These are phyloP conservation scores for Mnemiopsis leidyi DNA, from an alignment of 37 sponge, comb jelly and placozoan genomes.

Conservation along the genomic window DNA sequence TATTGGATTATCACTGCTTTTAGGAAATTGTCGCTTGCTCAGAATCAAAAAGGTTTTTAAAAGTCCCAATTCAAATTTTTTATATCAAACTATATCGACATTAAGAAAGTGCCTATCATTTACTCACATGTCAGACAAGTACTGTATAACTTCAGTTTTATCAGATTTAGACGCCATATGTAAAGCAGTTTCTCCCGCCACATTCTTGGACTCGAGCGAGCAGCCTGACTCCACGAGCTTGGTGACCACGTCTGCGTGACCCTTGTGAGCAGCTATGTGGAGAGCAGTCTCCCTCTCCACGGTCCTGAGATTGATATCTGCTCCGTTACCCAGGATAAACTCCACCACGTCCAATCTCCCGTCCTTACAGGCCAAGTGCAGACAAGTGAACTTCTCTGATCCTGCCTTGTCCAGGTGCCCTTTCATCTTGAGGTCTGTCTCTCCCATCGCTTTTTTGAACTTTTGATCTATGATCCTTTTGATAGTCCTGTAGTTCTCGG, in stretches of 20 bases:
- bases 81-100: not conserved
- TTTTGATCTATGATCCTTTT: constrained; percentile 24
- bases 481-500: not conserved
- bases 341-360: constrained; percentile 33
- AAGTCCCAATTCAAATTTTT: not conserved
- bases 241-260: constrained; percentile 42
- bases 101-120: not conserved
- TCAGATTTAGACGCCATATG: constrained; percentile 12
- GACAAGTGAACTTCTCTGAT: constrained; percentile 42
- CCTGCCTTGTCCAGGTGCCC: constrained; percentile 13
- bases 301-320: not conserved
- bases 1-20: not conserved
- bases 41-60: not conserved
- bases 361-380: constrained; percentile 51
- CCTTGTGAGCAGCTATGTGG: constrained; percentile 24
- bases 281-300: constrained; percentile 14
- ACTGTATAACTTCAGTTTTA: constrained; percentile 34
- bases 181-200: constrained; percentile 27
- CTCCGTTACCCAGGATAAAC: not conserved
- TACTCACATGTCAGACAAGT: not conserved
- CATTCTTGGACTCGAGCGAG: constrained; percentile 14
- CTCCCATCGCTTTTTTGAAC: constrained; percentile 49
- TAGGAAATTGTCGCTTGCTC: not conserved
- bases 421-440: constrained; percentile 19
- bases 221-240: constrained; percentile 52